phyloP scores from a whole-genome alignment of 2,113 vertebrate species.

The Gopherus flavomarginatus region DNA sequence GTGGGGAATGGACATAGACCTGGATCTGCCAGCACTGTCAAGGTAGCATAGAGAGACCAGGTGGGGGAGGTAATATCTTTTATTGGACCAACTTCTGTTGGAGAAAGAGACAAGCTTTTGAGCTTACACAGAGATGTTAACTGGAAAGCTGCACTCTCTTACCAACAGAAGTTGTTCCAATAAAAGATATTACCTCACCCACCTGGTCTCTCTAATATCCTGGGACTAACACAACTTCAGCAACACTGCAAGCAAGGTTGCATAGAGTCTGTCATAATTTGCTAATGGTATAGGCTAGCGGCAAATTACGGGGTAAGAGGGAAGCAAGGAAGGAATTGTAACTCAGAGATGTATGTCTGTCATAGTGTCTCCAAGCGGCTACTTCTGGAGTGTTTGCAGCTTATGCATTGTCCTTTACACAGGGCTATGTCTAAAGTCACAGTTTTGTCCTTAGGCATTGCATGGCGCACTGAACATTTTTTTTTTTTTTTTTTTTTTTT shows the following conservation, averaged over 20 bases:
- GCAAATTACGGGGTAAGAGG: background rate
- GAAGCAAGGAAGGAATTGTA: conserved; percentile 1
- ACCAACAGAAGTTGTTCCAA: background rate
- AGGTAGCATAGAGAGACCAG: background rate
- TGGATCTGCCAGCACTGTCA: background rate
- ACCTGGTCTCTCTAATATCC: background rate
- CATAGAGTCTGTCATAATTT: background rate
- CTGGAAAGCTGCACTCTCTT: background rate
- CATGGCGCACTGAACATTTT: background rate
- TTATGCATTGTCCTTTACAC: background rate
- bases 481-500: background rate
- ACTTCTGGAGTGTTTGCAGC: background rate
- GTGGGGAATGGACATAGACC: background rate
- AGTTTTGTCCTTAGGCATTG: background rate
- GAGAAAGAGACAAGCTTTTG: background rate
- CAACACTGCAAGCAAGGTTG: background rate
- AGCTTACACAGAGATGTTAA: background rate
- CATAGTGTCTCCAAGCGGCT: conserved; percentile 5
- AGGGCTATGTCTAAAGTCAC: background rate
- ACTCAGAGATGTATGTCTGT: background rate
- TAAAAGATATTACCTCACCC: background rate
- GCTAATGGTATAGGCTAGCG: background rate
- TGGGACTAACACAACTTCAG: background rate
- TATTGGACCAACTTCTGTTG: background rate
- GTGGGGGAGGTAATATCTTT: background rate